phyloP scores from a whole-genome alignment of 2,113 vertebrate genomes.

The Hyperopisus bebe region DNA sequence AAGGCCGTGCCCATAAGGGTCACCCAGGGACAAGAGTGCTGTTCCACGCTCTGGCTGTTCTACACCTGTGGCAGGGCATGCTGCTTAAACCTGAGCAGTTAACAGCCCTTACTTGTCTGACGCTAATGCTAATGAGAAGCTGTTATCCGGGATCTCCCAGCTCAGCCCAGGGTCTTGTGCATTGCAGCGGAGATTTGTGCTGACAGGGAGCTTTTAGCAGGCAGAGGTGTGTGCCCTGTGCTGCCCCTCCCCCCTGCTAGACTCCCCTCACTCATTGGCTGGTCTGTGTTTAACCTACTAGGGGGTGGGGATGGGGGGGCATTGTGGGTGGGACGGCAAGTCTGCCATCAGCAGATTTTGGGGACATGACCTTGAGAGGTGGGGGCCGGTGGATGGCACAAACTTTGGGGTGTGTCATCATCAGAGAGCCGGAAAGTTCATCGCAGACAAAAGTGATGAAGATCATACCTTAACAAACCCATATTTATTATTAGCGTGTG shows the following conservation, averaged over 20 bases:
- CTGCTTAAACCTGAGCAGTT: background rate
- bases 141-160: background rate
- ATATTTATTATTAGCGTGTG: background rate
- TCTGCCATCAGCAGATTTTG: background rate
- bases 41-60: background rate
- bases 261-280: background rate
- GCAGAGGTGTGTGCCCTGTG: background rate
- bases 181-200: background rate
- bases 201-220: background rate
- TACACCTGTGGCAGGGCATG: background rate
- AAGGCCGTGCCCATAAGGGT: background rate
- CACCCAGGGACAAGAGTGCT: background rate
- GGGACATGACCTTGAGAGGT: background rate
- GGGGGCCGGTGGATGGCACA: background rate
- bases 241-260: background rate
- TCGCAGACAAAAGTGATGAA: background rate
- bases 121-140: background rate
- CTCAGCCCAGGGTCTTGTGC: background rate
- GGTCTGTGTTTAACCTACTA: background rate
- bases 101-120: background rate
- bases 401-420: background rate
- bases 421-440: background rate
- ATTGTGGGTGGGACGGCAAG: background rate
- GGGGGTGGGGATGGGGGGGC: background rate
- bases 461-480: background rate